phyloP scores from a whole-genome alignment of 2,113 vertebrate species.

The Microcebus murinus region DNA sequence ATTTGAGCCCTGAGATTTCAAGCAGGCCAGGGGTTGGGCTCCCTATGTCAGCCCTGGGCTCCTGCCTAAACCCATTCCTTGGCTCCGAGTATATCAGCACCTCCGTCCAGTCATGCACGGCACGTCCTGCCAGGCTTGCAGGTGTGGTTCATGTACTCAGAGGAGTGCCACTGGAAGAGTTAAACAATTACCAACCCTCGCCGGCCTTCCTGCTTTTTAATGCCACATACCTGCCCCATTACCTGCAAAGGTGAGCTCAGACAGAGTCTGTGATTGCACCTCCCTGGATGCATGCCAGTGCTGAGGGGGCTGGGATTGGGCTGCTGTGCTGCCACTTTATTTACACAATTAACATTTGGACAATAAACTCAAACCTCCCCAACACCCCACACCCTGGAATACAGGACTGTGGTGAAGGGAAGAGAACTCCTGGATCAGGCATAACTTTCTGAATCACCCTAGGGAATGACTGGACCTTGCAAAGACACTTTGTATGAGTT shows the following conservation, averaged over 20 bases:
- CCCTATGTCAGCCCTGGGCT: neutral
- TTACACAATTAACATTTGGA: conserved; percentile 82
- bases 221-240: conserved; percentile 78
- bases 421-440: conserved; percentile 56
- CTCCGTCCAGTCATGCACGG: conserved; percentile 67
- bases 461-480: neutral
- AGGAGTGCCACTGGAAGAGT: conserved; percentile 80
- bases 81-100: conserved; percentile 34
- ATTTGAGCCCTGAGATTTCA: conserved; percentile 20
- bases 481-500: neutral
- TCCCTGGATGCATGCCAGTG: conserved; percentile 78
- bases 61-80: conserved; percentile 67
- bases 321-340: conserved; percentile 76
- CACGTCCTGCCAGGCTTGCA: conserved; percentile 67
- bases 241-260: conserved; percentile 81
- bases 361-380: conserved; percentile 80
- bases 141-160: conserved; percentile 58
- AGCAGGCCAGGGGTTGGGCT: conserved; percentile 25
- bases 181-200: conserved; percentile 74
- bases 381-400: conserved; percentile 63
- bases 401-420: conserved; percentile 30
- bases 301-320: conserved; percentile 75
- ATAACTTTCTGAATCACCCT: conserved; percentile 4
- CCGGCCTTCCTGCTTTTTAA: conserved; percentile 77
- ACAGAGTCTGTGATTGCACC: conserved; percentile 81